These are phyloP conservation scores for Leptinotarsa peninsularis DNA, from an alignment of 2,888 invertebrate genomes.

Conservation along the genomic window DNA sequence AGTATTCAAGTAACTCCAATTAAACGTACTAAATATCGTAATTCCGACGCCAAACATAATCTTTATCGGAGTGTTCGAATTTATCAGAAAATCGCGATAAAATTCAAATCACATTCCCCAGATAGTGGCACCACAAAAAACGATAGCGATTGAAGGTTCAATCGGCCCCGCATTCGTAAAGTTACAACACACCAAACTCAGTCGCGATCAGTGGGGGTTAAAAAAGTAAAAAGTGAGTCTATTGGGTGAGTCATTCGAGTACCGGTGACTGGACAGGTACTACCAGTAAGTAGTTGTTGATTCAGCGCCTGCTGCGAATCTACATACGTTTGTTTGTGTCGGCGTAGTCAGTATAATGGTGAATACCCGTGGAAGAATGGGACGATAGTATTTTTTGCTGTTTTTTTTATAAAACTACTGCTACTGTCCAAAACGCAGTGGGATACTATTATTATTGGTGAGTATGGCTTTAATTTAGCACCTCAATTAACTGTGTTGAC, in stretches of 20 bases:
- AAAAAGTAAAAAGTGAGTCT: slow-evolving; percentile 16
- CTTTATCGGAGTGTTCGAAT: slow-evolving; percentile 6
- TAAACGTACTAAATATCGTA: too few species aligned
- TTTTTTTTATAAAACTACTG: background rate
- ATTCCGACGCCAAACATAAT: background rate
- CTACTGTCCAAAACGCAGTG: background rate
- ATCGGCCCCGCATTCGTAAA: background rate
- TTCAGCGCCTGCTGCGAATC: slow-evolving; percentile 5
- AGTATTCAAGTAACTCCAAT: too few species aligned
- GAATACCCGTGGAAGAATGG: slow-evolving; percentile 1
- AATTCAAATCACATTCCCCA: slow-evolving; percentile 1
- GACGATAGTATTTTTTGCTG: background rate
- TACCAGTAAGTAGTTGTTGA: slow-evolving; percentile 17
- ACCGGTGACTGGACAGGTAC: slow-evolving; percentile 20
- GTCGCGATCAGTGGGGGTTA: slow-evolving; percentile 8
- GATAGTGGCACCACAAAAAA: slow-evolving; percentile 2
- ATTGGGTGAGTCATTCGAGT: slow-evolving; percentile 8
- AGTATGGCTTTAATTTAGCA: background rate
- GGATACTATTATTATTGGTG: slow-evolving; percentile 9
- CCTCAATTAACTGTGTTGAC: background rate
- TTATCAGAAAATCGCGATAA: slow-evolving; percentile 15
- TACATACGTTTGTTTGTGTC: slow-evolving; percentile 11
- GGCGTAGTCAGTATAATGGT: slow-evolving; percentile 3
- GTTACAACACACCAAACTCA: slow-evolving; percentile 1
- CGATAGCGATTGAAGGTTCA: slow-evolving; percentile 7